Base-by-base conservation (phyloP, 2,888 invertebrate species). In the Halictus quadricinctus region DNA sequence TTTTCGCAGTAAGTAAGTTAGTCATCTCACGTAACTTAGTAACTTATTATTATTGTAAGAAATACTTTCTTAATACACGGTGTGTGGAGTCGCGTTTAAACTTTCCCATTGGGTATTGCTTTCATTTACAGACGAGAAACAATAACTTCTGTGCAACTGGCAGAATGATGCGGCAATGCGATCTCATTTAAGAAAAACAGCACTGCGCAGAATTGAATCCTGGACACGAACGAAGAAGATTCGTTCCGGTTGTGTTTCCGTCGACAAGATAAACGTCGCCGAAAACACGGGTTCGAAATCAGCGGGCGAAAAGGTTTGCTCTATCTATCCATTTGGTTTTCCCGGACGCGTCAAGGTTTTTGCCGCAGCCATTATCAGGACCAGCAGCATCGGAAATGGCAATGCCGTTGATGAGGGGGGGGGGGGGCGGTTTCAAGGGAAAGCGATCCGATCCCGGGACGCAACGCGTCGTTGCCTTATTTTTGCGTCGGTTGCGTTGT, bases 301-400 rank as follows among this genome's bases (percentile, higher is more conserved):
- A 36, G 36, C 21, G 12, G 12, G 64, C 36, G 48, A 80, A 48
- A 43, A 73, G 70, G 36, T 10, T 76, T 13, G 29, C 18, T 76
- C 15, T 36, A 13, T 21, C 29, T n/a, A 41, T 72, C 75, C 79
- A 43, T 70, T 76, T n/a, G 76, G 41, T 50, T 73, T 41, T 25
- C 21, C 54, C 4, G 69, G 48, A 18, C 54, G 48, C 60, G 77
- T 36, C 72, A n/a, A 2, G 4, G 69, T 85, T 85, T 85, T 85
- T 85, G 70, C 43, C 41, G 0, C n/a, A 10, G 6, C 75, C 73
- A 80, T 80, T 85, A 80, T 85, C 85, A 46, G 69, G 54, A 21
- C n/a, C 75, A n/a, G n/a, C n/a, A n/a, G n/a, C n/a, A 72, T 85
- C 77, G 64, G 73, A 85, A 75, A 75, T 54, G n/a, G 81, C 72